Evolutionary conservation across 2,797 vertebrate species (phyloP).

Genomic region (Clarias laeviceps): DNA sequence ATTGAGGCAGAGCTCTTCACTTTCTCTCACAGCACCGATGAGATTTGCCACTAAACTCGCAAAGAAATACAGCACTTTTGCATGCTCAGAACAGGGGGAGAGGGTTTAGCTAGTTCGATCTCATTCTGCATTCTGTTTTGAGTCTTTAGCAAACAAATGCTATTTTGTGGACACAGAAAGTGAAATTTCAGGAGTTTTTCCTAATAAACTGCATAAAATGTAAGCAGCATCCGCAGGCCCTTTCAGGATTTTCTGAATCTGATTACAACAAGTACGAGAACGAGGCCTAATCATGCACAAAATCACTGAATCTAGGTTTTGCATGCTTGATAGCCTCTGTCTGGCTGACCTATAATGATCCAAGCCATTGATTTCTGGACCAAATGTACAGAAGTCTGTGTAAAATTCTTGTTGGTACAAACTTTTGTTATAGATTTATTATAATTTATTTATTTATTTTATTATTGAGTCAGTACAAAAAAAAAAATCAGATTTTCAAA

Average conservation of each 20-base stretch:
- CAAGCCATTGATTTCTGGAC: background rate
- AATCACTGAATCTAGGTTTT: constrained; percentile 61
- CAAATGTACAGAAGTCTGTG: no score
- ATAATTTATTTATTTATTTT: no score
- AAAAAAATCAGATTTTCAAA: no score
- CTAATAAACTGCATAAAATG: background rate
- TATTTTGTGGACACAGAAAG: background rate
- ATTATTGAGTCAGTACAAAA: no score
- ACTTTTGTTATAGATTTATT: no score
- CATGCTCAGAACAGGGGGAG: constrained; percentile 7
- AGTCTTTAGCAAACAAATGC: background rate
- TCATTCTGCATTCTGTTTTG: background rate
- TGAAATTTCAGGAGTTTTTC: background rate
- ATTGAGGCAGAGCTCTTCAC: constrained; percentile 62
- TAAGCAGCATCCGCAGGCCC: background rate
- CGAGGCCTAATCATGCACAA: constrained; percentile 5
- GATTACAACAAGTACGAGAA: background rate
- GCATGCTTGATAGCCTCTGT: constrained; percentile 56
- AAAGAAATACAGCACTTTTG: constrained; percentile 30
- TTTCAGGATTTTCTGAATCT: background rate
- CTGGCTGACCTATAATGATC: constrained; percentile 66
- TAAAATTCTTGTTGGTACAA: no score
- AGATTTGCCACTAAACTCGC: constrained; percentile 51
- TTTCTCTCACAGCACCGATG: constrained; percentile 66
- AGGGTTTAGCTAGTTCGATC: no score